Percentiles rank a stretch among this genome's conserved stretches.
Evolutionary conservation across 2,888 invertebrate genomes (phyloP).

Genomic region (Phortica magna): DNA sequence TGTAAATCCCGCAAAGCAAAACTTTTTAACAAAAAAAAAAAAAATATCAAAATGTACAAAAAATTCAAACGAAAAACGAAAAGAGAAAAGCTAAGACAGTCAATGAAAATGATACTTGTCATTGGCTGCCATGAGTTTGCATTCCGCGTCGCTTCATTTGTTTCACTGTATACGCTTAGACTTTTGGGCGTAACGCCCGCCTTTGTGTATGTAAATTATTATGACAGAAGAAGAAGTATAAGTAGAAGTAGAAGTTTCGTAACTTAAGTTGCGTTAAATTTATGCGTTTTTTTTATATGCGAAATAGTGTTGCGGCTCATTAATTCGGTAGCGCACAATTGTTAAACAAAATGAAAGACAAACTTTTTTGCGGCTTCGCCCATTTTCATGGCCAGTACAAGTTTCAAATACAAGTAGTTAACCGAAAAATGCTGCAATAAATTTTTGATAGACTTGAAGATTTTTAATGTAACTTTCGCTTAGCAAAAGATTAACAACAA

Average conservation of each 20-base stretch:
- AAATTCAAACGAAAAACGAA: background rate
- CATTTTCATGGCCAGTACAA: background rate
- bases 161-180: background rate
- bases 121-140: background rate
- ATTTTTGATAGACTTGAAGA: slow-evolving; percentile 15
- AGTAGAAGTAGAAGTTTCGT: background rate
- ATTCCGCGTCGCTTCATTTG: slow-evolving; percentile 5
- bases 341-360: slow-evolving; percentile 15
- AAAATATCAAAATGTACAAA: no score
- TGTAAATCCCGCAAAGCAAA: background rate
- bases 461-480: slow-evolving; percentile 22
- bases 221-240: background rate
- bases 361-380: slow-evolving; percentile 15
- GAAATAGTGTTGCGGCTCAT: slow-evolving; percentile 32
- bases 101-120: slow-evolving; percentile 20
- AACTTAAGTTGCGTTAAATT: slow-evolving; percentile 27
- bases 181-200: background rate
- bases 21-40: background rate
- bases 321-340: slow-evolving; percentile 25
- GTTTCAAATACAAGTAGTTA: background rate
- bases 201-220: background rate
- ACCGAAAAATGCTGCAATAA: slow-evolving; percentile 5
- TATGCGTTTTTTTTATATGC: slow-evolving; percentile 10
- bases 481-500: background rate
- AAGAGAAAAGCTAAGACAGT: background rate